A percentile compares a stretch with the other conserved stretches of the same genome.
Conservation (phyloP, 30 jellyfish, hydroid and myxozoan species). For the Turritopsis dohrnii region DNA sequence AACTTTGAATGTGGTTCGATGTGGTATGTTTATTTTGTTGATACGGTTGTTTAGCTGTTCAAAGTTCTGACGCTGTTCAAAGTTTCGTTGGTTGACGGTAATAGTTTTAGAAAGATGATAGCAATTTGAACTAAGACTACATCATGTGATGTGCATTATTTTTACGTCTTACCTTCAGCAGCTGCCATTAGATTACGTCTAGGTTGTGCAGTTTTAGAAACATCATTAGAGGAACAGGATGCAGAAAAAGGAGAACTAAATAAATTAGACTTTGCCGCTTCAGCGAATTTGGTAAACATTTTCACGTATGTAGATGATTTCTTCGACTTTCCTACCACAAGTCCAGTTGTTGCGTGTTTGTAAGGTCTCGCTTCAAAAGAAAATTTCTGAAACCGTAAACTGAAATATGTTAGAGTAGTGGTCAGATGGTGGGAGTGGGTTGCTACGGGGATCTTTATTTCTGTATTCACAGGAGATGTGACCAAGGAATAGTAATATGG, state of each 20-base stretch:
- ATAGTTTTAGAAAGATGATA: not conserved
- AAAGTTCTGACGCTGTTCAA: too few species aligned
- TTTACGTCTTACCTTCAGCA: slow-evolving; percentile 30
- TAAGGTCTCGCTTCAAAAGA: not conserved
- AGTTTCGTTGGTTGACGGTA: too few species aligned
- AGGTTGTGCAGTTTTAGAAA: slow-evolving; percentile 37
- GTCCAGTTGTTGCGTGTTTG: not conserved
- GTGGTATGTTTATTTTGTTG: too few species aligned
- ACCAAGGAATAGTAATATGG: not conserved
- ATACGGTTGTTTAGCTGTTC: too few species aligned
- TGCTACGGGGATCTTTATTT: too few species aligned
- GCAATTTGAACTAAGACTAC: not conserved
- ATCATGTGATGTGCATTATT: slow-evolving; percentile 12
- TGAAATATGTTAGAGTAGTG: not conserved
- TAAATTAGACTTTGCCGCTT: slow-evolving; percentile 67
- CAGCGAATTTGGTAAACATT: slow-evolving; percentile 80
- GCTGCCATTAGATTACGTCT: slow-evolving; percentile 77
- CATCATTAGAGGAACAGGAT: slow-evolving; percentile 39
- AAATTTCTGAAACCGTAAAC: not conserved
- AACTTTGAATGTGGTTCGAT: too few species aligned
- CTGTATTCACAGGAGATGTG: too few species aligned
- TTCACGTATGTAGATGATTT: not conserved
- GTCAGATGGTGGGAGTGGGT: too few species aligned
- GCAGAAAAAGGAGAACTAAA: slow-evolving; percentile 68
- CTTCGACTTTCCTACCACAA: not conserved